Evolutionary conservation across 1,140 invertebrate species (phyloP).

Genomic region (Mya arenaria): DNA sequence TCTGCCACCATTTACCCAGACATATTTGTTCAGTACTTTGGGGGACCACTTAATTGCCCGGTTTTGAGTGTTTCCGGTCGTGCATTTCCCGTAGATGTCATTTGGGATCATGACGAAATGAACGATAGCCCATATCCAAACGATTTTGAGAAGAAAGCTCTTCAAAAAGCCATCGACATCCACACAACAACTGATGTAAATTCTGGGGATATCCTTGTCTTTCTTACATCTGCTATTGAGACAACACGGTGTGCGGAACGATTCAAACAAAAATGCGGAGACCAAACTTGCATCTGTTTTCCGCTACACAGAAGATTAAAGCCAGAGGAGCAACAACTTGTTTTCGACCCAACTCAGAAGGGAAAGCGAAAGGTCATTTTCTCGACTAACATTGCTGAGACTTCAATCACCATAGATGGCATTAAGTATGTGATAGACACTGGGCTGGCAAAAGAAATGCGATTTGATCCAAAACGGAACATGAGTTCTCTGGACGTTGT

Average conservation of each 20-base stretch:
- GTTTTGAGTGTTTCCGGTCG: conserved; percentile 96
- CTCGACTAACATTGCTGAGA: conserved; percentile 80
- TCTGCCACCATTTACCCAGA: conserved; percentile 83
- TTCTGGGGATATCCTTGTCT: conserved; percentile 98
- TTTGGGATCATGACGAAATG: conserved; percentile 91
- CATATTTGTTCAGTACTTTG: conserved; percentile 85
- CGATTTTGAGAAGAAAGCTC: conserved; percentile 98
- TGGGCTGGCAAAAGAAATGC: conserved; percentile 75
- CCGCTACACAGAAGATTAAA: conserved; percentile 98
- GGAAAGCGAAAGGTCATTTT: conserved; percentile 77
- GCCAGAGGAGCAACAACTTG: conserved; percentile 93
- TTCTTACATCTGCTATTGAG: conserved; percentile 88
- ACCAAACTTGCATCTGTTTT: conserved; percentile 67
- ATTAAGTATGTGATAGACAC: conserved; percentile 79
- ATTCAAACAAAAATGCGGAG: conserved; percentile 38
- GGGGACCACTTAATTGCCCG: conserved; percentile 93
- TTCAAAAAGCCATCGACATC: conserved; percentile 97
- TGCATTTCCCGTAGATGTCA: conserved; percentile 94
- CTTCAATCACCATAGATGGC: conserved; percentile 79
- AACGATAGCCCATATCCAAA: conserved; percentile 79
- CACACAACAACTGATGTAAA: conserved; percentile 94
- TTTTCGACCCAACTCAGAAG: conserved; percentile 65
- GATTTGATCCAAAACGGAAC: conserved; percentile 73
- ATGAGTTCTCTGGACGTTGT: conserved; percentile 66
- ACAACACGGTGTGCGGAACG: conserved; percentile 71